These are phyloP conservation scores for Drosophila tristis DNA, from an alignment of 1,140 invertebrate species.

Conservation along the genomic window DNA sequence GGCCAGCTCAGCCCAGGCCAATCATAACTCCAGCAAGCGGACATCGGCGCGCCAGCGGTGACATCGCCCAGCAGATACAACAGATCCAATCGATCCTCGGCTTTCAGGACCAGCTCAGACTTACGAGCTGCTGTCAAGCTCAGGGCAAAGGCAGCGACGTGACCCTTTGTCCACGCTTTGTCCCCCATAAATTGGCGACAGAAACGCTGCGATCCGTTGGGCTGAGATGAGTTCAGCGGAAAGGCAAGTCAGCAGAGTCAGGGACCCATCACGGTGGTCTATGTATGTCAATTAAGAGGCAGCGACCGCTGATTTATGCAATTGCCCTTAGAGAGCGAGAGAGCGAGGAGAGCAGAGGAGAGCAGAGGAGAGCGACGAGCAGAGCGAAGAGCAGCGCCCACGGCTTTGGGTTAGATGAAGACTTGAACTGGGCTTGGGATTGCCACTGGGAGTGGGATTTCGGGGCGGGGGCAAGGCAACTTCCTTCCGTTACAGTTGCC, in stretches of 20 bases:
- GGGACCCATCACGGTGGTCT: conserved; percentile 64
- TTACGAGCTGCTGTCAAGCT: conserved; percentile 76
- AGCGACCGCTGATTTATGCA: conserved; percentile 72
- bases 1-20: neutral
- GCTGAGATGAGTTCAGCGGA: conserved; percentile 56
- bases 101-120: conserved; percentile 14
- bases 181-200: conserved; percentile 72
- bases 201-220: neutral
- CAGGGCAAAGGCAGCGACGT: conserved; percentile 58
- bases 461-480: conserved; percentile 36
- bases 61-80: conserved; percentile 9
- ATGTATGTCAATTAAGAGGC: conserved; percentile 74
- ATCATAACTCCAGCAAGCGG: conserved; percentile 20
- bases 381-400: conserved; percentile 13
- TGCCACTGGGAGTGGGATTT: conserved; percentile 1
- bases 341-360: neutral
- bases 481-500: conserved; percentile 79
- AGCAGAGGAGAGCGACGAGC: neutral
- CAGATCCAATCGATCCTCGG: neutral
- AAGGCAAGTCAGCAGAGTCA: conserved; percentile 29
- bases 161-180: conserved; percentile 56
- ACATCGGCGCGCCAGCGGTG: neutral
- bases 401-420: conserved; percentile 32
- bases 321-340: conserved; percentile 46
- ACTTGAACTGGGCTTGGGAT: conserved; percentile 6